Base-by-base conservation (phyloP, 1,140 invertebrate genomes). In the Plodia interpunctella region DNA sequence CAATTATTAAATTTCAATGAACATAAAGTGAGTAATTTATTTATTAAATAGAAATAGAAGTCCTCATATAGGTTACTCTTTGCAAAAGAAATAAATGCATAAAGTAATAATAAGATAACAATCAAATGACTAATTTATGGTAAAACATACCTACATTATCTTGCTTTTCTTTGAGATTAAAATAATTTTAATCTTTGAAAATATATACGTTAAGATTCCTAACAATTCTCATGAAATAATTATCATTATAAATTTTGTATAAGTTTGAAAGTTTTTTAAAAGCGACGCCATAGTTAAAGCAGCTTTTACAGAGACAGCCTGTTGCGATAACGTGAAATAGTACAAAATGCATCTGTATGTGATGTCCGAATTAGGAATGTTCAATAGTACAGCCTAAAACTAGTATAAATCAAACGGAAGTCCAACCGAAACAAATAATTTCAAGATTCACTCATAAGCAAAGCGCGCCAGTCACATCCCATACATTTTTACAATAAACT, bases 1-100 rank as follows among this genome's bases (percentile, higher is more conserved):
- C 66, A 75, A 74, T 66, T 66, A 72, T 63, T 65, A 76, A 49
- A 72, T n/a, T 17, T 15, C 38, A n/a, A 44, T 44, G 6, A n/a
- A 44, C 38, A 44, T 44, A 44, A 44, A 44, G 5, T 15, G 13
- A 44, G 38, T 44, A 44, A 44, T 15, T 15, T 15, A 44, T 44
- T 15, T 44, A 44, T 44, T 44, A 44, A 15, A 44, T 15, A 44
- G 15, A 15, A 44, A n/a, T n/a, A n/a, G n/a, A 11, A 38, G 5
- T 9, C 13, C 38, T 15, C 10, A 0, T 44, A n/a, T 44, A 4
- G 5, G 5, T 15, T 44, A 10, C 8, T 44, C n/a, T 44, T 44
- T 44, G 30, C 38, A 5, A 5, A 44, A 6, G 2, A 44, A 44
- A 44, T 44, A 44, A 44, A 44, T 44, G 38, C 38, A 17, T 44